These are phyloP conservation scores for Cichlasoma orientale DNA, from an alignment of 2,797 vertebrate species.

Conservation along the genomic window DNA sequence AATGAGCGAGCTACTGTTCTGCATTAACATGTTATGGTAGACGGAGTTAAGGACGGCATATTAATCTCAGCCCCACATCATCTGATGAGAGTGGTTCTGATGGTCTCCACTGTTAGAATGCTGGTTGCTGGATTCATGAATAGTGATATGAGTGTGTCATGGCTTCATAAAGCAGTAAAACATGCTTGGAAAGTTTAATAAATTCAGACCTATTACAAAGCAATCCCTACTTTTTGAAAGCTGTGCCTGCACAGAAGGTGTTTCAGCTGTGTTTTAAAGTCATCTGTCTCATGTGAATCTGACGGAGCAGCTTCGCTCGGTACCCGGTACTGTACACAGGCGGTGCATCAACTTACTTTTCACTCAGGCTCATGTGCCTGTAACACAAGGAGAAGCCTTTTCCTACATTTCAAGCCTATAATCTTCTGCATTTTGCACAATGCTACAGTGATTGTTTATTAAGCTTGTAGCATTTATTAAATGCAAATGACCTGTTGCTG, in stretches of 20 bases:
- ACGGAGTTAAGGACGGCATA: conserved; percentile 72
- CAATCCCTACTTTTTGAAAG: conserved; percentile 29
- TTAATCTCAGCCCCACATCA: conserved; percentile 65
- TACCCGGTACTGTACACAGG: neutral
- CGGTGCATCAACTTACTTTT: neutral
- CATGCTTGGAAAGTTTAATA: conserved; percentile 53
- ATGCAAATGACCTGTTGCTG: conserved; percentile 6
- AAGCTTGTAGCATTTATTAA: neutral
- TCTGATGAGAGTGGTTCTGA: conserved; percentile 66
- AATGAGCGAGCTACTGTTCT: conserved; percentile 76
- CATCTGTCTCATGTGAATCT: neutral
- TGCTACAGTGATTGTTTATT: neutral
- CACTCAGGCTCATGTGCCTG: neutral
- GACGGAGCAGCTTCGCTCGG: neutral
- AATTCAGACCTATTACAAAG: conserved; percentile 50
- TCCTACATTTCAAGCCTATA: neutral
- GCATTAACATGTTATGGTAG: conserved; percentile 75
- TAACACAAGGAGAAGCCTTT: neutral
- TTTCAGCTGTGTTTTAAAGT: neutral
- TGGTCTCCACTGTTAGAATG: conserved; percentile 57
- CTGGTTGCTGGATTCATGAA: conserved; percentile 69
- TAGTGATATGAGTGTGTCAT: conserved; percentile 59
- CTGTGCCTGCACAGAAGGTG: neutral
- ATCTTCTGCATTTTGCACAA: neutral
- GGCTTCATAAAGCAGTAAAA: conserved; percentile 63